Evolutionary conservation across 2,797 vertebrate species (phyloP), one percentile per base, ranked within the genome.

Genomic region (Epinephelus malabaricus): DNA sequence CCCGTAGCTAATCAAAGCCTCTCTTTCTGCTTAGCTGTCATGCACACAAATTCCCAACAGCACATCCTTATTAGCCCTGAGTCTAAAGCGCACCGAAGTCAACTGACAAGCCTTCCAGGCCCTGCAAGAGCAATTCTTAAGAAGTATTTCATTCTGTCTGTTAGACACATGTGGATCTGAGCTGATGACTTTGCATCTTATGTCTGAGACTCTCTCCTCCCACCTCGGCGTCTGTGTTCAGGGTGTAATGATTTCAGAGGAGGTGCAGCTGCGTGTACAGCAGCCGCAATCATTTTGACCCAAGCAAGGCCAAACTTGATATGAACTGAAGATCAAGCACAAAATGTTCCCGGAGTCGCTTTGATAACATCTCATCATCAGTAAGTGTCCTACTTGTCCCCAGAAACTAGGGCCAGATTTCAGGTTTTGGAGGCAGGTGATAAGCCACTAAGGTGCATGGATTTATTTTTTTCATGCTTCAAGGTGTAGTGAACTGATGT

Each of bases 61-160:
- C 88, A 87, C 91, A 90, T 92, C 81, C 89, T 90, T 89, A 94
- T 94, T 95, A 94, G 91, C 92, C 89, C 77, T 3, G 88, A 88
- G 89, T 92, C 89, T 86, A 90, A 92, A 87, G 84, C 59, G 6
- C 84, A 86, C 84, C 74, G 80, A 89, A 92, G 88, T 89, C 90
- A 83, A 71, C 84, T 88, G 89, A 90, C 88, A 91, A 78, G 67
- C 68, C 82, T 79, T 83, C 40, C 86, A 86, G 84, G 73, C 78
- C 63, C 70, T 61, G 63, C 82, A 73, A 80, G 78, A 84, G 83
- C 71, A 56, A 25, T 64, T 86, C 87, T 81, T 86, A 81, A 86
- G 84, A 90, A 88, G 84, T 66, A 58, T 79, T 88, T 92, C 78
- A 69, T 81, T 86, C 77, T 74, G 51, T 66, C 75, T 82, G 88